Evolutionary conservation across 2,113 vertebrate species (phyloP).

Genomic region (Pseudorectes ferrugineus): DNA sequence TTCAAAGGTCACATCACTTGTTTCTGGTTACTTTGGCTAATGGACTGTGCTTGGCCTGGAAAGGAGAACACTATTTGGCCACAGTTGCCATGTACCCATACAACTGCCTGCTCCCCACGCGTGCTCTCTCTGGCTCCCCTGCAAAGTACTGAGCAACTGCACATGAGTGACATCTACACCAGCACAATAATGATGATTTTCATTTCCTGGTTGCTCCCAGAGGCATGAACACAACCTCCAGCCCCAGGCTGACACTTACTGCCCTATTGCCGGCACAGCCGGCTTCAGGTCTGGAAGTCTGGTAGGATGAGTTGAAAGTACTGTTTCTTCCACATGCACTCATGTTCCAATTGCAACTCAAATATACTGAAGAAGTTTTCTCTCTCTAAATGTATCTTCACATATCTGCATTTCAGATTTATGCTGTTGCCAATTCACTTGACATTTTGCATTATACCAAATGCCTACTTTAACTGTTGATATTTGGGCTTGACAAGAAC

Average conservation of each 20-base stretch:
- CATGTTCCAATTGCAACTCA: background rate
- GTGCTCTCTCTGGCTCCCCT: background rate
- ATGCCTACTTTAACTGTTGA: background rate
- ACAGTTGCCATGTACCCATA: background rate
- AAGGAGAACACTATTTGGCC: background rate
- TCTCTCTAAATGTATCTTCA: background rate
- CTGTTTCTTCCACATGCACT: background rate
- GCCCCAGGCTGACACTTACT: background rate
- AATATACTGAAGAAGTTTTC: background rate
- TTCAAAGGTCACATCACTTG: background rate
- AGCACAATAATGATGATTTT: background rate
- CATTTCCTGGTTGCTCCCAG: background rate
- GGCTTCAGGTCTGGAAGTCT: background rate
- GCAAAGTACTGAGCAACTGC: background rate
- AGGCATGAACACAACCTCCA: background rate
- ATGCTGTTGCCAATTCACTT: background rate
- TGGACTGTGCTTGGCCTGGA: background rate
- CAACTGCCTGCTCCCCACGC: accelerated
- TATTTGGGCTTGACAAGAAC: background rate
- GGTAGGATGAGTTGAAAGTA: background rate
- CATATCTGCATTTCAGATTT: background rate
- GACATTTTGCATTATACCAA: background rate
- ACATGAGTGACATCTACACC: background rate
- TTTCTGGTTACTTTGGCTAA: background rate
- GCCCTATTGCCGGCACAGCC: background rate